Evolutionary conservation across 2,113 vertebrate genomes (phyloP).

Genomic region (Narcine bancroftii): DNA sequence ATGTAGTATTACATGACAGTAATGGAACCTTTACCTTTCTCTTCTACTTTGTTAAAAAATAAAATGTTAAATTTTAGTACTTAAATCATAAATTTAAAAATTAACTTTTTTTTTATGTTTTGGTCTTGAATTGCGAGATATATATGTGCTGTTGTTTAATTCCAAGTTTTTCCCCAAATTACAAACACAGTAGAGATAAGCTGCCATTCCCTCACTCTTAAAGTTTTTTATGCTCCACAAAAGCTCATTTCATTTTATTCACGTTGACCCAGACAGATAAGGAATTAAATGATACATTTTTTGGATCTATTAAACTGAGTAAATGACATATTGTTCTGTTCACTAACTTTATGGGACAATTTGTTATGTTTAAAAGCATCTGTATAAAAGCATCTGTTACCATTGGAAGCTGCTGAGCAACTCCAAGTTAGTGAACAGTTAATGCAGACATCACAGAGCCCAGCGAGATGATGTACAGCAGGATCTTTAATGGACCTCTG

Average conservation of each 20-base stretch:
- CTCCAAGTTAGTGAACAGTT: not conserved
- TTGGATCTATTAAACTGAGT: not conserved
- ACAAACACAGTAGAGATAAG: not conserved
- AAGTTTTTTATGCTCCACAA: not conserved
- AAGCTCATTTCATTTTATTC: conserved; percentile 3
- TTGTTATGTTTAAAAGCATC: not conserved
- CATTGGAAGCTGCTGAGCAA: not conserved
- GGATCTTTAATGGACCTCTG: not conserved
- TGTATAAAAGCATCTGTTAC: not conserved
- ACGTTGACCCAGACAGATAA: not conserved
- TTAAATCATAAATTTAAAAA: not conserved
- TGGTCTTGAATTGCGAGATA: not conserved
- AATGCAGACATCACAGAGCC: not conserved
- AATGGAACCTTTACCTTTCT: too few species aligned
- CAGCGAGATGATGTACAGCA: not conserved
- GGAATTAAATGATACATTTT: not conserved
- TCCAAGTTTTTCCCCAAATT: not conserved
- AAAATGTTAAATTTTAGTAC: too few species aligned
- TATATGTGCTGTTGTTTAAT: not conserved
- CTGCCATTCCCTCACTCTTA: not conserved
- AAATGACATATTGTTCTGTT: not conserved
- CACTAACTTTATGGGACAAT: not conserved
- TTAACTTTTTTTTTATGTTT: not conserved
- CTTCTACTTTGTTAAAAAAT: too few species aligned
- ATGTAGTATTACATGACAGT: too few species aligned